Evolutionary conservation across 2,113 vertebrate species (phyloP), one percentile per base, ranked within the genome.

Genomic region (Thymallus thymallus): DNA sequence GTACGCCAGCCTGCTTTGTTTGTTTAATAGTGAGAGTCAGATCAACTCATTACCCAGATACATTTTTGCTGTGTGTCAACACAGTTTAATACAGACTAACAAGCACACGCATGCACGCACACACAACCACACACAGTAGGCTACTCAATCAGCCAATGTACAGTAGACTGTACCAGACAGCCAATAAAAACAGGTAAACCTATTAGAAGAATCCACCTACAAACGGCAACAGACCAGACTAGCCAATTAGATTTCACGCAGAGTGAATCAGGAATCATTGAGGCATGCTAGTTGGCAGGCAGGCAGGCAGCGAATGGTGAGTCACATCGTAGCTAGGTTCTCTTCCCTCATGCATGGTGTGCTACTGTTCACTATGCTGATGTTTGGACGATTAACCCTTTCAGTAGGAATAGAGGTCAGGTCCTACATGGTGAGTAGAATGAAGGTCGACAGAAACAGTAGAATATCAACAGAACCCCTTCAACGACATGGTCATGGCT

Each of bases 1-100:
- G n/a, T n/a, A n/a, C n/a, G n/a, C n/a, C n/a, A n/a, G n/a, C n/a
- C n/a, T n/a, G 45, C 29, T 63, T 24, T 63, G 41, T 20, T 66
- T 14, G 10, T 68, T 73, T 75, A 14, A 65, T 51, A 65, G 6
- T 30, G 55, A 67, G 29, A 24, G 13, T 56, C 71, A 51, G 32
- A 70, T 61, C 63, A 29, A n/a, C 66, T 77, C 74, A 51, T 20
- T 48, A 18, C 12, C 76, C n/a, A 23, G 30, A 4, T 32, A 72
- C 32, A 63, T 46, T n/a, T 26, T 35, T 45, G 71, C 60, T 70
- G 20, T 23, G 16, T 74, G 61, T 67, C 26, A 16, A 65, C n/a
- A 45, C 35, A 62, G 35, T 41, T 41, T 41, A 16, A 65, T 10
- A 45, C 35, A 62, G 32, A 75, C 48, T 45, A n/a, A 45, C 58